phyloP scores from a whole-genome alignment of 1,140 invertebrate genomes.

The Littorina saxatilis region DNA sequence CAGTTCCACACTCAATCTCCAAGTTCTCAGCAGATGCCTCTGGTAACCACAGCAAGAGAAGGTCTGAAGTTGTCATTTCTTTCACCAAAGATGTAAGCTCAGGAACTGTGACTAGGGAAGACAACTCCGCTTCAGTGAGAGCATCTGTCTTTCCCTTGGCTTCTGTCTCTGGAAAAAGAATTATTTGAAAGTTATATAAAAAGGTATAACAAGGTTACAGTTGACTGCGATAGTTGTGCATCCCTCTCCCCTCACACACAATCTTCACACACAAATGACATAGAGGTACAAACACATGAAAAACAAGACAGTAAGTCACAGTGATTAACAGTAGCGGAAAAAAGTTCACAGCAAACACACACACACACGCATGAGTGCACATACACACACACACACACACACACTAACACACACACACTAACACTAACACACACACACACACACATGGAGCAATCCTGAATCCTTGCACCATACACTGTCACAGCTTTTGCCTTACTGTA shows the following conservation, averaged over 20 bases:
- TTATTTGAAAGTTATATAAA: too few species aligned
- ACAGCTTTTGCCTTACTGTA: conserved; percentile 60
- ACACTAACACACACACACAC: background rate
- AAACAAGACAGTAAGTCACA: too few species aligned
- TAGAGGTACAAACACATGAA: too few species aligned
- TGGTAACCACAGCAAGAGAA: conserved; percentile 56
- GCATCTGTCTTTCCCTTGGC: conserved; percentile 62
- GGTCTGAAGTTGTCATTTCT: conserved; percentile 29
- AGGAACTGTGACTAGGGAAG: conserved; percentile 39
- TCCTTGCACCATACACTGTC: too few species aligned
- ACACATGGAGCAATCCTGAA: background rate
- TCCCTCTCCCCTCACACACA: too few species aligned
- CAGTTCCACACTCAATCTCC: conserved; percentile 54
- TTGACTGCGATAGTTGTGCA: too few species aligned
- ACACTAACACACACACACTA: background rate
- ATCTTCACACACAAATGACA: too few species aligned
- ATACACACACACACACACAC: background rate
- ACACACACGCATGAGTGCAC: background rate
- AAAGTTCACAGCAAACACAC: background rate
- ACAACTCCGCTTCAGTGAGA: conserved; percentile 49
- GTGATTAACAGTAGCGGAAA: too few species aligned
- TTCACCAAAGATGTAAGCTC: conserved; percentile 45
- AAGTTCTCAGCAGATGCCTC: conserved; percentile 51
- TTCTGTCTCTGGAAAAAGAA: conserved; percentile 55
- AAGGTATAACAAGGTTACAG: too few species aligned